phyloP scores from a whole-genome alignment of 2,888 invertebrate genomes.

The Pristionchus entomophagus region DNA sequence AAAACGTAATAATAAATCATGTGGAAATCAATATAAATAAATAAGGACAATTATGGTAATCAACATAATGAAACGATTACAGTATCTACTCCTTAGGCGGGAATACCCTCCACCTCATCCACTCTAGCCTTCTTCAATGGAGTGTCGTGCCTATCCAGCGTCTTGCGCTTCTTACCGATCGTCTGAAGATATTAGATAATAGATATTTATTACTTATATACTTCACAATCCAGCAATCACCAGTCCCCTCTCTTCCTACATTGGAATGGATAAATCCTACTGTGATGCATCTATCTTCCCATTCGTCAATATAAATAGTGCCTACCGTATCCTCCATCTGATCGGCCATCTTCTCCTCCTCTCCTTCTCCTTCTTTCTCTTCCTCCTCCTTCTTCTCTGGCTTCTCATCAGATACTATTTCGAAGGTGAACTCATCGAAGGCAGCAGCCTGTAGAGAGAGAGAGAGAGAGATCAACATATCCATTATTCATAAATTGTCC shows the following conservation, averaged over 20 bases:
- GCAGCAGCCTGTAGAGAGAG: slow-evolving; percentile 12
- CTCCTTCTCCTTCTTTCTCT: too few species aligned
- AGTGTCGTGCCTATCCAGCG: not conserved
- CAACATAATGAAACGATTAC: too few species aligned
- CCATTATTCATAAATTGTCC: too few species aligned
- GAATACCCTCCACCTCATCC: slow-evolving; percentile 4
- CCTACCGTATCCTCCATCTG: slow-evolving; percentile 27
- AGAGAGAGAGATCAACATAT: too few species aligned
- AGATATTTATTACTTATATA: not conserved
- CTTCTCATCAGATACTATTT: slow-evolving; percentile 27
- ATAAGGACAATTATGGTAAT: too few species aligned
- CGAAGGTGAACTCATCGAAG: slow-evolving; percentile 1
- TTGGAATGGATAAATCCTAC: too few species aligned
- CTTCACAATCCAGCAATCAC: not conserved
- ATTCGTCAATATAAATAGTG: not conserved
- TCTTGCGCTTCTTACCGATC: slow-evolving; percentile 43
- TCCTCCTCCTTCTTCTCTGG: slow-evolving; percentile 25
- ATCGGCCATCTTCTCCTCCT: not conserved
- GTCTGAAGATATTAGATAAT: not conserved
- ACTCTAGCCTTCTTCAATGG: slow-evolving; percentile 31
- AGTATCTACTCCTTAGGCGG: not conserved
- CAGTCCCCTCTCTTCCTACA: not conserved
- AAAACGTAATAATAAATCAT: too few species aligned
- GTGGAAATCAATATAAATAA: too few species aligned
- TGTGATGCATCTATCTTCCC: not conserved